Evolutionary conservation across 2,888 invertebrate species (phyloP), one percentile per base, ranked within the genome.

Genomic region (Ichneumoninae sp.): DNA sequence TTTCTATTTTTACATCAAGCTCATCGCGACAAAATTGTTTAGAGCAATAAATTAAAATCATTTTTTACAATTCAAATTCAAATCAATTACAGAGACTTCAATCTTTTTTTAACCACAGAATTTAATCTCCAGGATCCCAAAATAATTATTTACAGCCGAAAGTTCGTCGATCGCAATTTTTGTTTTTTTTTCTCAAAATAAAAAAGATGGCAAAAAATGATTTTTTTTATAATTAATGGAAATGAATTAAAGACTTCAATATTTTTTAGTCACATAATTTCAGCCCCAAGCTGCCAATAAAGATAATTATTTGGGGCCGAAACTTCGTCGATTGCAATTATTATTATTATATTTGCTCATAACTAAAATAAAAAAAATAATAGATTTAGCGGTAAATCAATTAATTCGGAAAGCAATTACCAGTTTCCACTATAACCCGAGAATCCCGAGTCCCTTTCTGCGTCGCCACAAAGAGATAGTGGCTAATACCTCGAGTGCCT

Each of bases 371-470:
- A n/a, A n/a, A n/a, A n/a, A n/a, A n/a, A n/a, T n/a, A 33, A 13
- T 44, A 13, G 26, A 50, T 54, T 40, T n/a, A 66, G 26, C n/a
- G 47, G 66, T 16, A 36, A 82, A 54, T 63, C 77, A 77, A 82
- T 82, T 82, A 82, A 73, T 77, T 77, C 82, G 73, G n/a, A 68
- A 77, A 73, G 66, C 77, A 82, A 82, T 73, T 82, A 77, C 57
- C 44, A 57, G 10, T 68, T 73, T 71, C 30, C 71, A 16, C 50
- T 63, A 69, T 74, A 52, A 65, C 66, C 26, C 47, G 77, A 68
- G 71, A 71, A 66, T 60, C 10, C 19, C 65, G 66, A 71, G 54
- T 77, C 66, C 60, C 82, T 68, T 77, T 77, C 68, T 57, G 47
- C 22, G 52, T 57, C 71, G 77, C 50, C 66, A 77, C 82, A 82